Evolutionary conservation across 2,113 vertebrate species (phyloP).

Genomic region (Antennarius striatus): DNA sequence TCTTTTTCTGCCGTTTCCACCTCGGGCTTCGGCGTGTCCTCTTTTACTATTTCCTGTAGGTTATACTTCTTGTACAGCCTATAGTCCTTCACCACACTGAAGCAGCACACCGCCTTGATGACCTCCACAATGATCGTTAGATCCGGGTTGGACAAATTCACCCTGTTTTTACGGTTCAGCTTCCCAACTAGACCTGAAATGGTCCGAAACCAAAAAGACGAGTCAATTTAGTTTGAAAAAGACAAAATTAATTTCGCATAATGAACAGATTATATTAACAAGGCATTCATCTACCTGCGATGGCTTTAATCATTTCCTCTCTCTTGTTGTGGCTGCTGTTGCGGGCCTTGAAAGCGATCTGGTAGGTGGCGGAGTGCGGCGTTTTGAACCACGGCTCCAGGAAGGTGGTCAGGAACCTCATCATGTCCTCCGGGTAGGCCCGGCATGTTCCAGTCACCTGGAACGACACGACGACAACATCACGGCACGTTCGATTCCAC

Average conservation of each 20-base stretch:
- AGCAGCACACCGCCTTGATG: constrained; percentile 92
- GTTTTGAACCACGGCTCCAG: constrained; percentile 94
- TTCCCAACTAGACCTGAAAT: constrained; percentile 85
- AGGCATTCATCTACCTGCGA: constrained; percentile 82
- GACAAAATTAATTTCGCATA: too few relatives aligned
- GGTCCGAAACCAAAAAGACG: neutral
- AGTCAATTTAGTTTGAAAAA: neutral
- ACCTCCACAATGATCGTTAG: constrained; percentile 94
- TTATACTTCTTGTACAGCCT: constrained; percentile 92
- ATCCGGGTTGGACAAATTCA: constrained; percentile 90
- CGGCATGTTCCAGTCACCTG: constrained; percentile 88
- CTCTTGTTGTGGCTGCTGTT: constrained; percentile 94
- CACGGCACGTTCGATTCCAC: neutral
- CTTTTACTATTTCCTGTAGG: constrained; percentile 91
- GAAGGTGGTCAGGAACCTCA: constrained; percentile 87
- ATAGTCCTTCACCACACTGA: constrained; percentile 94
- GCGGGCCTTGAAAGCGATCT: constrained; percentile 93
- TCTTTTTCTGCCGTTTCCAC: constrained; percentile 5
- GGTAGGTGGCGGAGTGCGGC: constrained; percentile 88
- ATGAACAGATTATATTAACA: neutral
- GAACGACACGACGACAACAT: neutral
- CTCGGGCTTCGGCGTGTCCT: constrained; percentile 44
- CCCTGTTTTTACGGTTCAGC: constrained; percentile 93
- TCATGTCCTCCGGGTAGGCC: constrained; percentile 93
- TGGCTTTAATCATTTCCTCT: constrained; percentile 90